A percentile compares a stretch with the other conserved stretches of the same genome.
Conservation (phyloP, 30 jellyfish, hydroid and myxozoan genomes). For the Phacellophora camtschatica region DNA sequence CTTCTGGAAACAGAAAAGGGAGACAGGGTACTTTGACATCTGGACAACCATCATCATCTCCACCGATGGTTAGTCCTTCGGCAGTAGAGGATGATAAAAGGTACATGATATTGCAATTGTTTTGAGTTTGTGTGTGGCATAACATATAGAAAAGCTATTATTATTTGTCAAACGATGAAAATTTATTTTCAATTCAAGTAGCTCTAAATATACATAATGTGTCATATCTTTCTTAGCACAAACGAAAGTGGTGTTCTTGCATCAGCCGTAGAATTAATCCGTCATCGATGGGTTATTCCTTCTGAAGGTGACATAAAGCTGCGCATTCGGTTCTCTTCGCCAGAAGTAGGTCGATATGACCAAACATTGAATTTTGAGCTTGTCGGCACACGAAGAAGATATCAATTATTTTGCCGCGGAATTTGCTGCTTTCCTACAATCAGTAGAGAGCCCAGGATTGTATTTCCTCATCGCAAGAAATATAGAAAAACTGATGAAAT, state of each 20-base stretch:
- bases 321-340: slow-evolving; percentile 70
- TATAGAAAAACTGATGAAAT: slow-evolving; percentile 82
- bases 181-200: too few species aligned
- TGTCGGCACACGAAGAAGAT: slow-evolving; percentile 92
- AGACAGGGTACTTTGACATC: slow-evolving; percentile 69
- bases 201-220: too few species aligned
- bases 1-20: slow-evolving; percentile 80
- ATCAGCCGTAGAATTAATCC: slow-evolving; percentile 38
- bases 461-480: slow-evolving; percentile 91
- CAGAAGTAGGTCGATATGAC: slow-evolving; percentile 91
- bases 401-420: slow-evolving; percentile 95
- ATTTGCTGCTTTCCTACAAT: slow-evolving; percentile 92
- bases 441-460: slow-evolving; percentile 94
- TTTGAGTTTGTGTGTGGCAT: too few species aligned
- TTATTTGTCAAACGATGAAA: too few species aligned
- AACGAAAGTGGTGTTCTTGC: slow-evolving; percentile 24
- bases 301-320: slow-evolving; percentile 68
- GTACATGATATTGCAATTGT: neutral
- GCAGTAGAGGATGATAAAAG: slow-evolving; percentile 65
- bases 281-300: slow-evolving; percentile 91
- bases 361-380: slow-evolving; percentile 86
- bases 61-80: slow-evolving; percentile 65
- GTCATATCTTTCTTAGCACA: slow-evolving; percentile 33
- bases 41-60: slow-evolving; percentile 65
- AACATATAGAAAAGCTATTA: too few species aligned